Base-by-base conservation (phyloP, 1,140 invertebrate genomes). In the Cyphomyrmex costatus region DNA sequence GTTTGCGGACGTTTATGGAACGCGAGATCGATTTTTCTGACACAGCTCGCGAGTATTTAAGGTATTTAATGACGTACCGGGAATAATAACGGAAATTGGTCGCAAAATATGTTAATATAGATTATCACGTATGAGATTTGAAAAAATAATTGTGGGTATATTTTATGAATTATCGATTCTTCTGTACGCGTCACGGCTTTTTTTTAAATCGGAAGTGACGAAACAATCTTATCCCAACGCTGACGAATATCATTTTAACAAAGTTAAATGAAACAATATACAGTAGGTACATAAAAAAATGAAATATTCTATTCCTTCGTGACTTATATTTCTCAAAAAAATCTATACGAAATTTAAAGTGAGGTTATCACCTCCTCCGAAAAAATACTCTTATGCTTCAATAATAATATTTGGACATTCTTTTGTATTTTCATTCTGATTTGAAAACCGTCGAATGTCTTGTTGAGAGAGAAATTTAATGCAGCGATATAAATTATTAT, bases 1-100 rank as follows among this genome's bases (percentile, higher is more conserved):
- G 68, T 73, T 70, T 73, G 79, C 53, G 53, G 53, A 74, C 70
- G 53, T 83, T 80, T 83, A 74, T 83, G 68, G 36, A 83, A 83
- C 53, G 53, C 36, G 68, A 42, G 46, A 83, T 83, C 68, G 79
- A 74, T 83, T 74, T 60, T 83, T 83, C 68, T 60, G 68, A 60
- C 66, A 42, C 61, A 10, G 2, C 36, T 30, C 33, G 3, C 53
- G 24, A 14, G 12, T 14, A 33, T 83, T 83, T 73, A 49, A 83
- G 68, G 49, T 73, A 83, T 73, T 73, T 73, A 49, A 60, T 30
- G 16, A 24, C 21, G 3, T 12, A 58, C 14, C 1, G 51, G 21
- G 6, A 19, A 10, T 27, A 24, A 27, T 19, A 24, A 53, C 0
- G 0, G 10, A 58, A 70, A 42, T 33, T 49, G 27, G 1, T 51